Evolutionary conservation across 2,797 vertebrate species (phyloP).

Genomic region (Petrocephalus sullivani): DNA sequence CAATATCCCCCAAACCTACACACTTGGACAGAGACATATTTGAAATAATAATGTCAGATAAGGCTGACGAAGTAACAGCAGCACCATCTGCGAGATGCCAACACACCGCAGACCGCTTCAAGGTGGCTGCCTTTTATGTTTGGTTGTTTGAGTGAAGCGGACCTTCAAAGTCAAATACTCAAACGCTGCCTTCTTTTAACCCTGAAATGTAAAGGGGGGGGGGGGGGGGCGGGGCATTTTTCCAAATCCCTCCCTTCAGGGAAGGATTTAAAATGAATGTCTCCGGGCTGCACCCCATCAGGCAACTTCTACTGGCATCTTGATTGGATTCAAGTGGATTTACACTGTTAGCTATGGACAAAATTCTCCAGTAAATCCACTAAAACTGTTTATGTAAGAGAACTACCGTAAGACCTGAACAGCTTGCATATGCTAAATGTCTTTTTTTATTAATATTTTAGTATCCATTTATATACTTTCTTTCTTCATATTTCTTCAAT

Average conservation of each 20-base stretch:
- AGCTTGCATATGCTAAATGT: background rate
- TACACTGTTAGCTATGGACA: background rate
- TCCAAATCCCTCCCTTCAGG: background rate
- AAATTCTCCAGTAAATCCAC: background rate
- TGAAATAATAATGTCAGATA: background rate
- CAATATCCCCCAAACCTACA: background rate
- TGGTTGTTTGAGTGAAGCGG: background rate
- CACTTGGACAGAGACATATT: background rate
- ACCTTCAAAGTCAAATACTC: background rate
- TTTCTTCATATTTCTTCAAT: background rate
- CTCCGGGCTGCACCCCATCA: background rate
- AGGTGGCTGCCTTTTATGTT: background rate
- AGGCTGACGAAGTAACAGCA: background rate
- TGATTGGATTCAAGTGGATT: conserved; percentile 9
- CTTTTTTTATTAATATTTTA: background rate
- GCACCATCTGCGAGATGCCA: background rate
- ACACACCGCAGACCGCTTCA: background rate
- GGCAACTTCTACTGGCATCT: background rate
- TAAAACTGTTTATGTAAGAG: background rate
- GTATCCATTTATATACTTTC: background rate
- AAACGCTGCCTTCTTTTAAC: background rate
- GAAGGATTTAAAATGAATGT: conserved; percentile 4
- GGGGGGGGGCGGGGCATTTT: background rate
- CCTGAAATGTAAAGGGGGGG: background rate
- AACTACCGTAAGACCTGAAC: background rate